Conservation (phyloP, 2,888 invertebrate genomes). For the Selenia dentaria region DNA sequence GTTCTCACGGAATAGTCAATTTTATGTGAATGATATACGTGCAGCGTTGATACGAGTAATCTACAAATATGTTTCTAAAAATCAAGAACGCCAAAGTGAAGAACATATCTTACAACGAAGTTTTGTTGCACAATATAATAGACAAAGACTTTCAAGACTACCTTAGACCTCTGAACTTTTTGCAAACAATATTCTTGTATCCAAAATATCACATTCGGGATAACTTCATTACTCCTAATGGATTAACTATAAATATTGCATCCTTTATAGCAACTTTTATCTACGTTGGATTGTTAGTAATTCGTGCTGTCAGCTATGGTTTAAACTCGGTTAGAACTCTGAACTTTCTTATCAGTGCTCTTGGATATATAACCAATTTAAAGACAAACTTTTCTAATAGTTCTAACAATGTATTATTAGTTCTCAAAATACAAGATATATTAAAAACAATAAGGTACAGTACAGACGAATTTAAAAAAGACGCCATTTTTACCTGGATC, state of each 20-base stretch:
- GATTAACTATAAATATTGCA: not conserved
- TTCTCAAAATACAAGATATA: conserved; percentile 10
- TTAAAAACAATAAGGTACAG: not conserved
- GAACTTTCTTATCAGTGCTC: not conserved
- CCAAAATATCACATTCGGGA: conserved; percentile 15
- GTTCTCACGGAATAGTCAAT: too few species aligned
- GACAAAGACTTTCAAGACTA: conserved; percentile 9
- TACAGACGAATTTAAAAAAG: not conserved
- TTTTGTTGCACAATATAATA: conserved; percentile 5
- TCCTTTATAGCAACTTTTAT: conserved; percentile 5
- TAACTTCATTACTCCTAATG: conserved; percentile 14
- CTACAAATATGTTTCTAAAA: too few species aligned
- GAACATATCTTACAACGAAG: conserved; percentile 1
- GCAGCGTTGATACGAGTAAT: too few species aligned
- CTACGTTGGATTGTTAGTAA: not conserved
- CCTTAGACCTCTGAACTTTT: conserved; percentile 9
- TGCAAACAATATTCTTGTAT: conserved; percentile 1
- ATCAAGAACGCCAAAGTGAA: too few species aligned
- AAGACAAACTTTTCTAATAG: not conserved
- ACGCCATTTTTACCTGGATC: conserved; percentile 4
- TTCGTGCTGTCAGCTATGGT: not conserved
- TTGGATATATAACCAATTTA: conserved; percentile 5
- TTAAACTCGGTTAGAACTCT: not conserved
- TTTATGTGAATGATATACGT: too few species aligned
- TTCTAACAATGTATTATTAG: conserved; percentile 3